Base-by-base conservation (phyloP, 2,797 vertebrate species). In the Mareca penelope region DNA sequence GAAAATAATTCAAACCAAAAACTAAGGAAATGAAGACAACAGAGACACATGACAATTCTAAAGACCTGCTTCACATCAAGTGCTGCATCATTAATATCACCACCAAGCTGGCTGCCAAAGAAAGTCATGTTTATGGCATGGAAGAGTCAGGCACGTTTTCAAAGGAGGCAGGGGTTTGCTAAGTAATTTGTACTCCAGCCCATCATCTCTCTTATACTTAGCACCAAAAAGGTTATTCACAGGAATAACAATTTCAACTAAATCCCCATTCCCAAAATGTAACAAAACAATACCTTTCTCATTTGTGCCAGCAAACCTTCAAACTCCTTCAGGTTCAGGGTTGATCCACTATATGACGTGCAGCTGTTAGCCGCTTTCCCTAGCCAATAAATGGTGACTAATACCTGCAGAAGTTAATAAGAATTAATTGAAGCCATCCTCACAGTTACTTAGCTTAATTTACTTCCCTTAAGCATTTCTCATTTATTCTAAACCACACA, bases 331-430 rank as follows among this genome's bases (percentile, higher is more conserved):
- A 99, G 98, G 97, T 99, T 99, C 98, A 99, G 98, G 1, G 99
- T 99, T 46, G 98, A 98, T 94, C 99, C 99, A 65, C 97, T 99
- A 80, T 99, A 99, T 17, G 98, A 98, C 0, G 98, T 96, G 78
- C 98, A 99, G 98, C 98, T 97, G 96, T 99, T 99, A 90, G 99
- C 99, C 48, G 98, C 98, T 93, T 98, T 99, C 73, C 99, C 99
- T 97, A 99, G 97, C 99, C 99, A 99, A 97, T 99, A 99, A 95
- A 99, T 98, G 89, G 99, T 99, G 95, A 99, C 98, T 97, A 99
- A 96, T 92, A 99, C 99, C 99, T 99, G 96, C 33, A 86, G 57
- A 78, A 94, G 59, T 96, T 65, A 95, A 88, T 29, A 77, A 93
- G 77, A 69, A 88, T 93, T 95, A 96, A 93, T 91, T 88, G 65